Evolutionary conservation across 2,888 invertebrate genomes (phyloP).

Genomic region (Pinctada fucata): DNA sequence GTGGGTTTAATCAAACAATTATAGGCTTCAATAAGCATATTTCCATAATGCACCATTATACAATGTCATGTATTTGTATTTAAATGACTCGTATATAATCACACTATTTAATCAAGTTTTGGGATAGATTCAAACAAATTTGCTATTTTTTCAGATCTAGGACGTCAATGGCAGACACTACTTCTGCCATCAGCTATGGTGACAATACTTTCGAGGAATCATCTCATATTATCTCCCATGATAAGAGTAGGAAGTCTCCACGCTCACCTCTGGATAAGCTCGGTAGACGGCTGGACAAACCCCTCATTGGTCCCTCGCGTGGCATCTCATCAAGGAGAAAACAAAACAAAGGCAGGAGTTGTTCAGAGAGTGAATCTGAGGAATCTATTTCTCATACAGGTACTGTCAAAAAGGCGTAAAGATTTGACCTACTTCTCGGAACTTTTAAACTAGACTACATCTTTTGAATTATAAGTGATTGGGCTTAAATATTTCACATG

Average conservation of each 20-base stretch:
- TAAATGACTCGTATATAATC: no score
- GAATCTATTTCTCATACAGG: constrained; percentile 71
- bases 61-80: no score
- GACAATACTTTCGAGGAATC: constrained; percentile 67
- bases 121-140: no score
- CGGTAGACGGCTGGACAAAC: constrained; percentile 44
- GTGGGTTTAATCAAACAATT: constrained; percentile 14
- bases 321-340: constrained; percentile 34
- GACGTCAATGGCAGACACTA: constrained; percentile 22
- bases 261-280: constrained; percentile 56
- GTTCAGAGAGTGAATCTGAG: constrained; percentile 72
- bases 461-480: no score
- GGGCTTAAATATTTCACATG: no score
- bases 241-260: constrained; percentile 54
- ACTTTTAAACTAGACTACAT: no score
- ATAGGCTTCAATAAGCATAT: neutral
- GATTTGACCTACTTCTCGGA: neutral
- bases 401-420: constrained; percentile 27
- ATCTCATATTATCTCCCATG: constrained; percentile 44
- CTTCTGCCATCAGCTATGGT: constrained; percentile 56
- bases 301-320: constrained; percentile 28
- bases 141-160: constrained; percentile 20
- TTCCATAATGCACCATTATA: no score
- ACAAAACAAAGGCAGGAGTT: constrained; percentile 52
- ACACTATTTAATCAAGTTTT: no score